These are phyloP conservation scores for Mamestra configurata DNA, from an alignment of 1,140 invertebrate species.

Conservation along the genomic window DNA sequence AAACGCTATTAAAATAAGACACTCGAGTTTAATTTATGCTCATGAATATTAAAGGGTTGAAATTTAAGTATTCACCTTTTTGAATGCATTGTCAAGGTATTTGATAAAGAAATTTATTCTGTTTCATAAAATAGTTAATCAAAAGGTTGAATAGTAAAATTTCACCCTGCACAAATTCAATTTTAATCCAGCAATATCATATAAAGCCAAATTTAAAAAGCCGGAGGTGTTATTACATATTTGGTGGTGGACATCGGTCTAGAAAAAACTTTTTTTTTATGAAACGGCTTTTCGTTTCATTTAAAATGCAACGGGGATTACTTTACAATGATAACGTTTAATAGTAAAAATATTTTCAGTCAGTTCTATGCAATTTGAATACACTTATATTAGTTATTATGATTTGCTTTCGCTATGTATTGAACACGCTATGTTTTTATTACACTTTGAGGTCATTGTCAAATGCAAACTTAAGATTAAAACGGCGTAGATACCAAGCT, in stretches of 20 bases:
- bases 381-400: not conserved
- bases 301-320: not conserved
- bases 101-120: not conserved
- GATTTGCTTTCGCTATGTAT: not conserved
- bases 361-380: not conserved
- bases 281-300: not conserved
- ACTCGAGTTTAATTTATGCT: constrained; percentile 24
- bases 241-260: constrained; percentile 1
- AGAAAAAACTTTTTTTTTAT: not conserved
- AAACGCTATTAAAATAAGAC: constrained; percentile 47
- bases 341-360: constrained; percentile 29
- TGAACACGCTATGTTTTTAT: not conserved
- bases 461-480: not conserved
- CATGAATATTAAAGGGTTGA: constrained; percentile 30
- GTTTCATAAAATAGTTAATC: not conserved
- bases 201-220: constrained; percentile 31
- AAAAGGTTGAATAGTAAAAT: constrained; percentile 25
- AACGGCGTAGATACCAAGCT: not conserved
- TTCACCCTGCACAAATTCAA: constrained; percentile 33
- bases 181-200: constrained; percentile 36
- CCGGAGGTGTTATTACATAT: constrained; percentile 1
- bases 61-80: constrained; percentile 28
- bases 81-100: not conserved
- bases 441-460: not conserved
- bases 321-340: not conserved